These are phyloP conservation scores for Hyperopisus bebe DNA, from an alignment of 2,113 vertebrate genomes.

Conservation along the genomic window DNA sequence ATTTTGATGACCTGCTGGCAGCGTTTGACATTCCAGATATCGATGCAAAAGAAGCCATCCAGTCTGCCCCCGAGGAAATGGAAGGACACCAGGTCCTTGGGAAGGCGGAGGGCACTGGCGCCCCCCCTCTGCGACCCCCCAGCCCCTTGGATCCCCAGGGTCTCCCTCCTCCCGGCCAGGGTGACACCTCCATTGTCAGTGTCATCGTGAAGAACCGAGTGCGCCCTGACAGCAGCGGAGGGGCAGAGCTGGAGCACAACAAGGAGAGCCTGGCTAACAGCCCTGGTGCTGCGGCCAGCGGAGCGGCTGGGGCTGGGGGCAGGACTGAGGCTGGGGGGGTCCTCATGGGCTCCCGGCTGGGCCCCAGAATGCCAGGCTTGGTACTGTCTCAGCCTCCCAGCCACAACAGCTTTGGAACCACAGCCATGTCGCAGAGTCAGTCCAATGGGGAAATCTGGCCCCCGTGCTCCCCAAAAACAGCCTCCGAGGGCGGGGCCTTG, in stretches of 20 bases:
- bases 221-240: conserved; percentile 68
- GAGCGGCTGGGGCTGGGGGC: conserved; percentile 43
- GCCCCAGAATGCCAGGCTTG: conserved; percentile 49
- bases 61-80: conserved; percentile 72
- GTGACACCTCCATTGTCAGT: conserved; percentile 74
- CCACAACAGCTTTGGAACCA: conserved; percentile 57
- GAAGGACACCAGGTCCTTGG: conserved; percentile 58
- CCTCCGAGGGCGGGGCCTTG: conserved; percentile 35
- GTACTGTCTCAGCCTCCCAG: conserved; percentile 52
- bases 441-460: conserved; percentile 65
- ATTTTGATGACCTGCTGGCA: conserved; percentile 90
- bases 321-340: conserved; percentile 41
- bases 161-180: background rate
- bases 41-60: conserved; percentile 86
- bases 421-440: conserved; percentile 54
- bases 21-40: conserved; percentile 94
- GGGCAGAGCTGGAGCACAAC: conserved; percentile 43
- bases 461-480: conserved; percentile 53
- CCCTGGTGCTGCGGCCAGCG: conserved; percentile 41
- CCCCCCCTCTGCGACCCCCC: conserved; percentile 49
- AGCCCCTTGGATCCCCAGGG: conserved; percentile 50
- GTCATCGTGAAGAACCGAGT: conserved; percentile 93
- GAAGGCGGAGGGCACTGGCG: conserved; percentile 48
- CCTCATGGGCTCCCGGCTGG: conserved; percentile 43
- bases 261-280: conserved; percentile 33